Base-by-base conservation (phyloP, 2,113 vertebrate genomes). In the Phoxinus phoxinus region DNA sequence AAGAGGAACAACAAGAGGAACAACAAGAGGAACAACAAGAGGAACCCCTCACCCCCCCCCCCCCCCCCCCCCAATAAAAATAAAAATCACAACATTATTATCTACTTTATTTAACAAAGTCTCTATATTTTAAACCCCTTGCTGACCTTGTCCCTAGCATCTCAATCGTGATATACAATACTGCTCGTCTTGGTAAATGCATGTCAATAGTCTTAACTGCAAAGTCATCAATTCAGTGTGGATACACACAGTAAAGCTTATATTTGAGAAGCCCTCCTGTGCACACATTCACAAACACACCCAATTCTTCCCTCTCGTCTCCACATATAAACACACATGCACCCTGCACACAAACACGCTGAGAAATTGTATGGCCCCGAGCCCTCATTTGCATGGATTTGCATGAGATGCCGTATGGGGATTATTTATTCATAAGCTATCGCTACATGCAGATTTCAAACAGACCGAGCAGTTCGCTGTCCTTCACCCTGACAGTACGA, bases 341-440 rank as follows among this genome's bases (percentile, higher is more conserved):
- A 75, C 27, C 74, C 73, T n/a, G 48, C 63, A 77, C 84, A 84
- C 83, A 90, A 84, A 89, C 88, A 83, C 83, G 75, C 46, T 48
- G 21, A 87, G 73, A 85, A 81, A 87, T 61, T 80, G 72, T 53
- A 86, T 80, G 88, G 87, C 90, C 87, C 37, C 32, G 7, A 86
- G 89, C 85, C 84, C 86, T 85, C 85, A 89, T 91, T 90, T 88
- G 86, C 88, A 90, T 89, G 88, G 83, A 90, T 90, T 89, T 89
- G 84, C 88, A 90, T 88, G 88, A 86, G 88, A 86, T 86, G 89
- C 88, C 61, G 82, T 83, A 85, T 86, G 27, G 83, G 86, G 81
- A 90, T 90, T 88, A 89, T 89, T 91, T 90, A 89, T 90, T 90
- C 87, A 90, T 89, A 84, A 90, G 88, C 81, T 58, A 88, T 83